Conservation (phyloP, 1,140 invertebrate genomes). For the Brachionus manjavacas region DNA sequence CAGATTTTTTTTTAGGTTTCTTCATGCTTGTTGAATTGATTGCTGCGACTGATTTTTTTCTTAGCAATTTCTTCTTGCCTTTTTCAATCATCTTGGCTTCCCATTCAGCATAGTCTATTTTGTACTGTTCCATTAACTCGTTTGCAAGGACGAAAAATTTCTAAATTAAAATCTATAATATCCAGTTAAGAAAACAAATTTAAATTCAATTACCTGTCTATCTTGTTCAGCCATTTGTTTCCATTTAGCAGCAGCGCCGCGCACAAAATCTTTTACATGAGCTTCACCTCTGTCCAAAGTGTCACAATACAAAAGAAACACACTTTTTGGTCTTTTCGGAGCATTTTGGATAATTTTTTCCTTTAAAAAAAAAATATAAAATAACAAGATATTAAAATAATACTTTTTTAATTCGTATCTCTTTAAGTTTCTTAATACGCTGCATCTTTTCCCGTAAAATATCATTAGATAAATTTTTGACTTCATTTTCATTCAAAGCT, state of each 20-base stretch:
- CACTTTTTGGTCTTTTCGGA: conserved; percentile 1
- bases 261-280: neutral
- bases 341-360: neutral
- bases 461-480: neutral
- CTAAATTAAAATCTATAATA: neutral
- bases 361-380: neutral
- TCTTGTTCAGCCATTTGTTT: conserved; percentile 9
- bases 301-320: neutral
- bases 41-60: neutral
- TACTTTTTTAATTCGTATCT: neutral
- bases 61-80: neutral
- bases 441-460: neutral
- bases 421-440: neutral
- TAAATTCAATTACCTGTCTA: neutral
- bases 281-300: conserved; percentile 23
- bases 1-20: neutral
- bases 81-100: neutral
- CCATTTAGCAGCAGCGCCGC: conserved; percentile 17
- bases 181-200: neutral
- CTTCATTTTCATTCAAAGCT: neutral
- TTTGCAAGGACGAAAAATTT: neutral
- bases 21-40: neutral
- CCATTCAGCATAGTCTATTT: neutral
- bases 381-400: neutral
- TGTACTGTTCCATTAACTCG: neutral